Percentiles rank a stretch among this genome's conserved stretches.
phyloP scores from a whole-genome alignment of 2,797 vertebrate species.

The Echeneis naucrates region DNA sequence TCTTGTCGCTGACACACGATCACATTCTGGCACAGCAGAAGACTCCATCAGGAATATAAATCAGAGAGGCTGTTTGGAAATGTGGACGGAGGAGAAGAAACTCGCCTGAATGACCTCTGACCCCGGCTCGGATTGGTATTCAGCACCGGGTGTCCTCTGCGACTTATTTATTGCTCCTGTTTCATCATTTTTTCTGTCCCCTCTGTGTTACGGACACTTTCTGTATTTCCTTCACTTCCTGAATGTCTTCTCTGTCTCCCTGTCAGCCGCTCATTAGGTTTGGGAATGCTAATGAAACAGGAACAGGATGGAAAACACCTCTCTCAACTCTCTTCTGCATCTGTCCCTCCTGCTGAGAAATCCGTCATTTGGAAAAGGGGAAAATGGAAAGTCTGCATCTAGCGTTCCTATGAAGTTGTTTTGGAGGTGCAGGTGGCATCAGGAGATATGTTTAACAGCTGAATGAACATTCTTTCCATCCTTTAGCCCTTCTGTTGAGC shows the following conservation, averaged over 20 bases:
- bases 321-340: slow-evolving; percentile 31
- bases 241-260: slow-evolving; percentile 6
- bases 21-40: not conserved
- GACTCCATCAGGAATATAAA: slow-evolving; percentile 21
- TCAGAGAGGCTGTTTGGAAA: slow-evolving; percentile 43
- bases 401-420: slow-evolving; percentile 36
- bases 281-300: slow-evolving; percentile 51
- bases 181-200: not conserved
- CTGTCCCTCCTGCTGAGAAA: not conserved
- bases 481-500: not conserved
- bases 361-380: slow-evolving; percentile 46
- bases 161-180: not conserved
- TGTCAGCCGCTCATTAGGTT: slow-evolving; percentile 54
- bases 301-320: slow-evolving; percentile 55
- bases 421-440: slow-evolving; percentile 19
- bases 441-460: slow-evolving; percentile 26
- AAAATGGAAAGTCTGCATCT: slow-evolving; percentile 35
- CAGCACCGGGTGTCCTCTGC: not conserved
- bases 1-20: not conserved
- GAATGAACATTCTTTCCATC: slow-evolving; percentile 17
- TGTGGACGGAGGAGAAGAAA: slow-evolving; percentile 25
- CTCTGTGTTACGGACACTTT: not conserved
- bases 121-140: slow-evolving; percentile 29
- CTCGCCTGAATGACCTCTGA: not conserved
- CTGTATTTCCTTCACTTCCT: not conserved